These are phyloP conservation scores for Auanema freiburgensis DNA, from an alignment of 2,888 invertebrate species.

Conservation along the genomic window DNA sequence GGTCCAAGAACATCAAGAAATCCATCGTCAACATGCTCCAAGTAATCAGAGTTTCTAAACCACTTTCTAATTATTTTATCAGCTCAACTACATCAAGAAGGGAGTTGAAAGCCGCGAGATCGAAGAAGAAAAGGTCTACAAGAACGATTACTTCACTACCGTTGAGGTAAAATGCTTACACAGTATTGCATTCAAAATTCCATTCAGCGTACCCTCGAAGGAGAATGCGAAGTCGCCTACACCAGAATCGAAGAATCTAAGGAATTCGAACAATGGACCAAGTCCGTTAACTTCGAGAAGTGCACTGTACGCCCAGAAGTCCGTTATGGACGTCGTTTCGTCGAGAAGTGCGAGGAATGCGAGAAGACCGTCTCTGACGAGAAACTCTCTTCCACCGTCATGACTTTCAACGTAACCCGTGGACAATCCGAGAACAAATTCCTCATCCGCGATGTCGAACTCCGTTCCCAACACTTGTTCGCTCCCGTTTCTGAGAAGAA, in stretches of 20 bases:
- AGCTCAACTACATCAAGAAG: no score
- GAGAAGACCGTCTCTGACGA: no score
- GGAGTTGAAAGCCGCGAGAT: no score
- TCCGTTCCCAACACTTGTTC: no score
- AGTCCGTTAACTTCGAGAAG: constrained; percentile 66
- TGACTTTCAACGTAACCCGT: no score
- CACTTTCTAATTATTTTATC: constrained; percentile 10
- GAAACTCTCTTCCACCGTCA: no score
- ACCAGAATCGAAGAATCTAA: no score
- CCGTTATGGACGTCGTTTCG: constrained; percentile 31
- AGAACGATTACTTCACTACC: constrained; percentile 26
- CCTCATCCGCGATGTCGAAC: no score
- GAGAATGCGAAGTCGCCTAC: constrained; percentile 54
- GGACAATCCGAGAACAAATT: no score
- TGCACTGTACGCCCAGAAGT: constrained; percentile 58
- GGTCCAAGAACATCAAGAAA: constrained; percentile 60
- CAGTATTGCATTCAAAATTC: background rate
- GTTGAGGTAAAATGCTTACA: no score
- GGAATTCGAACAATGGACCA: no score
- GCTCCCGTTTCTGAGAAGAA: no score
- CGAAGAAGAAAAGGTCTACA: constrained; percentile 17
- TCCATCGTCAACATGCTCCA: constrained; percentile 59
- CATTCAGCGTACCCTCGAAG: constrained; percentile 54
- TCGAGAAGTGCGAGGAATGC: constrained; percentile 19
- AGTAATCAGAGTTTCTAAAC: constrained; percentile 25